Base-by-base conservation (phyloP, 2,113 vertebrate species). In the Gambusia affinis region DNA sequence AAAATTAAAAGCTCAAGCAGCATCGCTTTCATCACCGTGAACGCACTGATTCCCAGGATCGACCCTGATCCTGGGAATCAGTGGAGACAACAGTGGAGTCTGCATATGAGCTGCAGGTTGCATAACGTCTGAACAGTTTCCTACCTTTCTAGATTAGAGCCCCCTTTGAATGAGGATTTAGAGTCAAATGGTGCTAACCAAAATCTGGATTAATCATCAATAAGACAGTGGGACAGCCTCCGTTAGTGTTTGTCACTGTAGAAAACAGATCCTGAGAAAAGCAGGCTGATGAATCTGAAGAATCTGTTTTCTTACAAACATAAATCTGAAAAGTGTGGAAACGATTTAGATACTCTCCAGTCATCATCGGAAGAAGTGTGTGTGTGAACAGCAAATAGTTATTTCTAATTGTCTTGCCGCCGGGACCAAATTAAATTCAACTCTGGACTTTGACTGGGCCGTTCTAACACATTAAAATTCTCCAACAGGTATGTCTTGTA, bases 71-170 rank as follows among this genome's bases (percentile, higher is more conserved):
- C 29, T 30, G 29, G 29, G 29, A 30, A 30, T 30, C 29, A 30
- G 29, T 30, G 29, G 14, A 47, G 44, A 7, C 2, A 27, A 27
- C 14, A 24, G 27, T 11, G 5, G 8, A 35, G 54, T 47, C 22
- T 60, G 15, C 57, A 19, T 60, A 37, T 60, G 19, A 66, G 22
- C 33, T 42, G 29, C 33, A 31, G 51, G 19, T 60, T 30, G 19
- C 51, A 67, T 15, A 37, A 66, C 29, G 33, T 62, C 31, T 39
- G 31, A 57, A 28, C 47, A 60, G 67, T 60, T 71, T 31, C 64
- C 14, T 22, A 47, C 54, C 2, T 27, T 63, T 62, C 39, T 60
- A 29, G 24, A 29, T 8, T 29, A n/a, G 3, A 14, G 4, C 39
- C 19, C 19, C 28, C 22, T 64, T 31, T 70, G 12, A 71, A 44